Base-by-base conservation (phyloP, 1,140 invertebrate genomes). In the Drosophila tsacasi region DNA sequence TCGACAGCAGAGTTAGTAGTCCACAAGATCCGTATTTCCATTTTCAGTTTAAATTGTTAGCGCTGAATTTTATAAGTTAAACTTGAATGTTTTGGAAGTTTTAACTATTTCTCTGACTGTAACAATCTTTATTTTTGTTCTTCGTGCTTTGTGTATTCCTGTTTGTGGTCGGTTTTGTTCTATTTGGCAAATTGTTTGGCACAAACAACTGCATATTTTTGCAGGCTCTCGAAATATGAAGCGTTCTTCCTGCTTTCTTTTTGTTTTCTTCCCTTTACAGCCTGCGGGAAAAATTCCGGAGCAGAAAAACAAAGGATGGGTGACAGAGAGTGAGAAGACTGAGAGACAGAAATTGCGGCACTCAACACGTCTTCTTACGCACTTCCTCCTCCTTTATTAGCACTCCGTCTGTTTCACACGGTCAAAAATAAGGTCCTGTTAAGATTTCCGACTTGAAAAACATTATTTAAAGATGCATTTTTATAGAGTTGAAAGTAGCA, bases 151-250 rank as follows among this genome's bases (percentile, higher is more conserved):
- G 19, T 21, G 42, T 57, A 32, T 23, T 37, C 19, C 21, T 55
- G 62, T 71, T 71, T 47, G 61, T 39, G 32, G 32, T 54, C 63
- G 35, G 25, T 60, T 64, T 58, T 66, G 37, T 79, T 54, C 50
- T 66, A 46, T 73, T 78, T 82, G 47, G 44, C 67, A 81, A 78
- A 78, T 81, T 83, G 80, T 75, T 83, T 78, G 79, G 57, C 65
- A 69, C 75, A 82, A 83, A 83, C 79, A 79, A 83, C 83, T 83
- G 76, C 71, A 76, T 69, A 79, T 79, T 83, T 72, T 78, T 65
- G 68, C 80, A 65, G 54, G 39, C 55, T 69, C 80, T 83, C 60
- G 32, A 83, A 82, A 71, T 83, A 65, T 76, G 57, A 49, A 68
- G 68, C 64, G 32, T 69, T 68, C 40, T 71, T 71, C 23, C 49